Conservation (phyloP, 2,113 vertebrate species). For the Panthera tigris region DNA sequence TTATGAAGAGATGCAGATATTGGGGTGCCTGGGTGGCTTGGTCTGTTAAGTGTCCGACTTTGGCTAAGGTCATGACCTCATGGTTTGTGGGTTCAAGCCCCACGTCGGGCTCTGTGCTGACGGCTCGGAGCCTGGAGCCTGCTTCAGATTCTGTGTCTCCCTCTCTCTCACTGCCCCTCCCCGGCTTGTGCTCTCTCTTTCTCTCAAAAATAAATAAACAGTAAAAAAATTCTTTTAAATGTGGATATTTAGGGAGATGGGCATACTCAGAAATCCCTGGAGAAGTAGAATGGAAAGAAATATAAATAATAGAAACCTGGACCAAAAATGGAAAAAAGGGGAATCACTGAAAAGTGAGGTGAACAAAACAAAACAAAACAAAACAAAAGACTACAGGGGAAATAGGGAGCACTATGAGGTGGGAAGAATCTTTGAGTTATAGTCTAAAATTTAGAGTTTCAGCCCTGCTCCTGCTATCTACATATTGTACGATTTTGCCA, state of each 20-base stretch:
- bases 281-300: slow-evolving; percentile 66
- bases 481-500: background rate
- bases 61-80: too few species aligned
- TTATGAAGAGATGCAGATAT: slow-evolving; percentile 64
- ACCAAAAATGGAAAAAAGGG: background rate
- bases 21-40: too few species aligned
- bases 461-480: background rate
- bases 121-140: too few species aligned
- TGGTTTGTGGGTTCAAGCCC: too few species aligned
- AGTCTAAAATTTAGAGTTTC: slow-evolving; percentile 34
- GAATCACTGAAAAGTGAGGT: background rate
- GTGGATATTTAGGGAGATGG: slow-evolving; percentile 46
- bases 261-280: slow-evolving; percentile 44
- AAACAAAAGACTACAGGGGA: background rate
- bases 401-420: background rate
- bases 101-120: too few species aligned
- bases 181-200: too few species aligned
- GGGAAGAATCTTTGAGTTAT: background rate
- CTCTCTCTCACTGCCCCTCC: too few species aligned
- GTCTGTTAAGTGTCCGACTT: too few species aligned
- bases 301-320: slow-evolving; percentile 58
- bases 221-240: background rate
- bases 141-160: too few species aligned
- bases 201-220: too few species aligned
- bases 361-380: slow-evolving; percentile 44